Base-by-base conservation (phyloP, 2,113 vertebrate species). In the Amphiprion ocellaris region DNA sequence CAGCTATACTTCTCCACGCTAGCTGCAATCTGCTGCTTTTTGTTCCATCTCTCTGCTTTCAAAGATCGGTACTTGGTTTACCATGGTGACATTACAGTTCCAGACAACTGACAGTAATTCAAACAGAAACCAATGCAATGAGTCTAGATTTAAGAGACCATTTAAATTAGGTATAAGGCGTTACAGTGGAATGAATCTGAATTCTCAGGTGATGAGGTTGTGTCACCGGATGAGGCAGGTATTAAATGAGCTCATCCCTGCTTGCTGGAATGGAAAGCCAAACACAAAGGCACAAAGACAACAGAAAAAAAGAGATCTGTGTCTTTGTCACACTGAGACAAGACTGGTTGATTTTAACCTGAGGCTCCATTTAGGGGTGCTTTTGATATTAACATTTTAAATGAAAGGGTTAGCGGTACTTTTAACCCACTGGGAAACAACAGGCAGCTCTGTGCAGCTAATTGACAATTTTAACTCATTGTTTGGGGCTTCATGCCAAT, bases 121-220 rank as follows among this genome's bases (percentile, higher is more conserved):
- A 65, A 64, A 81, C 21, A 47, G 71, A 65, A 83, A 21, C 62
- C 41, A 47, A 58, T 39, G 66, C 62, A 68, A 72, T 60, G 61
- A 80, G 59, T 70, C 37, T 4, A 72, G 61, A 75, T 68, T 63
- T 74, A 83, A 83, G 69, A 76, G 77, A 47, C 58, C 16, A 16
- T 89, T 83, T 75, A 83, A 75, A 83, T 81, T 71, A 61, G 53
- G 52, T 67, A 28, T 28, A 33, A 74, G 59, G 86, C 70, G 47
- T 54, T 10, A 5, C 49, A 73, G 47, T 69, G 46, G 66, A 71
- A 19, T 63, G 49, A 58, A 49, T 49, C 39, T 17, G 21, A 39
- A 26, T 66, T 61, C 62, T 56, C 59, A 10, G 47, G 70, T 75
- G 74, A 78, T 55, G 68, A 69, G 11, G 46, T 1, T 11, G 11